Percentiles rank a stretch among this genome's conserved stretches.
Conservation (phyloP, 1,140 invertebrate species). For the Papilio machaon region DNA sequence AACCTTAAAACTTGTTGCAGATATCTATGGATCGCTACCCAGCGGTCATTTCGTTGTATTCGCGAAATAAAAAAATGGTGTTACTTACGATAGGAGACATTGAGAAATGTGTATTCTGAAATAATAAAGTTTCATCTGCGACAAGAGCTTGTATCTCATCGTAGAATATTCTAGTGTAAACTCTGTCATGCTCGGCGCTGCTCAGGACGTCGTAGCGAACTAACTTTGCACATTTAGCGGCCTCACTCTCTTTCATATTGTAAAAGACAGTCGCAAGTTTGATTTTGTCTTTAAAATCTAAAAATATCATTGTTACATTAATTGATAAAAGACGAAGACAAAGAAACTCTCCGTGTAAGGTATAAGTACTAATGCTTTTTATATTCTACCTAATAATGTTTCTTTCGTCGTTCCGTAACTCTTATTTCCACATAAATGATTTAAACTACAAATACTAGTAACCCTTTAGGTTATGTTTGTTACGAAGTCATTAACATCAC, state of each 20-base stretch:
- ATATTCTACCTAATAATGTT: too few species aligned
- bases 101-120: constrained; percentile 69
- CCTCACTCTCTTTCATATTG: constrained; percentile 68
- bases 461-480: too few species aligned
- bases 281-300: constrained; percentile 76
- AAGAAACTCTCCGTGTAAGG: not conserved
- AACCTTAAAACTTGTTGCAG: too few species aligned
- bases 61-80: not conserved
- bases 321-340: not conserved
- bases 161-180: constrained; percentile 73
- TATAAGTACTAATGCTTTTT: too few species aligned
- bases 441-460: too few species aligned
- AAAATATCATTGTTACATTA: constrained; percentile 25
- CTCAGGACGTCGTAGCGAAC: constrained; percentile 70
- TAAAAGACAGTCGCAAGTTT: constrained; percentile 70
- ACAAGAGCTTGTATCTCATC: constrained; percentile 72
- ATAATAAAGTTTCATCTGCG: constrained; percentile 64
- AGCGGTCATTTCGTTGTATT: not conserved
- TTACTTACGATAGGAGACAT: constrained; percentile 67
- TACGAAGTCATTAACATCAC: too few species aligned
- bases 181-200: constrained; percentile 69
- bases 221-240: constrained; percentile 62
- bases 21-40: too few species aligned
- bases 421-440: too few species aligned
- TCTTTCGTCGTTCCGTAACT: too few species aligned